Conservation (phyloP, 1,140 invertebrate genomes). For the Nasonia giraulti region DNA sequence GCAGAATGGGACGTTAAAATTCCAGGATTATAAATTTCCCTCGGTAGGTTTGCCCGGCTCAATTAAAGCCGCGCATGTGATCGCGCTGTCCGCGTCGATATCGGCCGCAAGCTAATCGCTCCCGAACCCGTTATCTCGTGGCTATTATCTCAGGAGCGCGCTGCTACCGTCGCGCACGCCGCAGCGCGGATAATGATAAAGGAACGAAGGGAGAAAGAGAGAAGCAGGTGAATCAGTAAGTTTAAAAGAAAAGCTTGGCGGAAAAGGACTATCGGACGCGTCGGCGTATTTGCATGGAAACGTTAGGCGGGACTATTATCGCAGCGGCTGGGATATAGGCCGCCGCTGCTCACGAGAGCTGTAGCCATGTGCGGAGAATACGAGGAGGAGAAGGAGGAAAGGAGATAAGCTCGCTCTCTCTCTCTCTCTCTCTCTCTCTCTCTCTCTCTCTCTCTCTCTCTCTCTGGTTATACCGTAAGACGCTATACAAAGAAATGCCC, state of each 20-base stretch:
- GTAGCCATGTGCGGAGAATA: constrained; percentile 44
- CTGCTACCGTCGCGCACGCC: neutral
- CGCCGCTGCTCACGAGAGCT: neutral
- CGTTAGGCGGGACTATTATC: too few relatives aligned
- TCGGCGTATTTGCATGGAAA: neutral
- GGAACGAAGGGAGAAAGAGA: constrained; percentile 37
- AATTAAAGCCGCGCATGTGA: neutral
- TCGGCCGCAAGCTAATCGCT: constrained; percentile 18
- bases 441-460: too few relatives aligned
- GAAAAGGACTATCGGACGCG: too few relatives aligned
- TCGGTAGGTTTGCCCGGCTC: neutral
- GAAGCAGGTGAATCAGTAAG: neutral
- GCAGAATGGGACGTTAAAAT: constrained; percentile 26
- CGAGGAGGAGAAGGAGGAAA: constrained; percentile 26
- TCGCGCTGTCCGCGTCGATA: neutral
- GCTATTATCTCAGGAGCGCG: constrained; percentile 4
- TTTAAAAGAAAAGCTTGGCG: neutral
- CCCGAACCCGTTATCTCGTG: neutral
- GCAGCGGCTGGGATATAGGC: too few relatives aligned
- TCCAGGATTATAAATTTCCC: constrained; percentile 25
- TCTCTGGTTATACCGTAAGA: constrained; percentile 28
- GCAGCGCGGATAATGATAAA: constrained; percentile 55
- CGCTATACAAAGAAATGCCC: constrained; percentile 36
- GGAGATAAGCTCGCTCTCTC: neutral
- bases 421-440: neutral